Base-by-base conservation (phyloP, 2,113 vertebrate species). In the Lagopus muta region DNA sequence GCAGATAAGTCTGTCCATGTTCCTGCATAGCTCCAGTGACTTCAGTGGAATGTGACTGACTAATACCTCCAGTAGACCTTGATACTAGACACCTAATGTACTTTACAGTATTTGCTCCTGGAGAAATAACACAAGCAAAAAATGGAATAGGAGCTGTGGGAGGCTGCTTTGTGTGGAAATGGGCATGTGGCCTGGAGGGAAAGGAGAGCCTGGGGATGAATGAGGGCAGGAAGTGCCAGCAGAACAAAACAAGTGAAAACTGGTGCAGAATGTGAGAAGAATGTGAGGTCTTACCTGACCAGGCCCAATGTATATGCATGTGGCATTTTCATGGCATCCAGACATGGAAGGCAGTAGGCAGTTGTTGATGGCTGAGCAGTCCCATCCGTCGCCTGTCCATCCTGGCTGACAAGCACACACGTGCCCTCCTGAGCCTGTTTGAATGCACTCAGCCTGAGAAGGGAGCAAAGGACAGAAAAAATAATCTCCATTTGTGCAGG, bases 321-420 rank as follows among this genome's bases (percentile, higher is more conserved):
- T 98, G 47, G 98, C 99, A 5, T 99, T 98, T 72, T 78, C 1
- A 2, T 99, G 99, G 93, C 99, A 99, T 16, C 92, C 93, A 1
- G 98, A 97, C 0, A 8, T 10, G 5, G 94, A 25, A 8, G 97
- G 95, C 76, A 97, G 92, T 52, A 97, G 54, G 67, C 99, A 99
- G 88, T 98, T 98, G 97, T 99, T 98, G 91, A 99, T 97, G 86
- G 98, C 97, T 36, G 97, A 97, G 90, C 99, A 99, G n/a, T 98
- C 98, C 58, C 97, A 97, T 60, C 98, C 99, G 5, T 99, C 92
- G 0, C 97, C 97, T 3, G 88, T 98, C 99, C 99, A 99, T 2
- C 99, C 99, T 6, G 55, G 93, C 77, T 98, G 98, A 96, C 99
- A 99, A 82, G 98, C 34, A 3, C 99, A 99, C 2, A 8, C 38